Evolutionary conservation across 2,888 invertebrate species (phyloP), one percentile per base, ranked within the genome.

Genomic region (Vanessa cardui): DNA sequence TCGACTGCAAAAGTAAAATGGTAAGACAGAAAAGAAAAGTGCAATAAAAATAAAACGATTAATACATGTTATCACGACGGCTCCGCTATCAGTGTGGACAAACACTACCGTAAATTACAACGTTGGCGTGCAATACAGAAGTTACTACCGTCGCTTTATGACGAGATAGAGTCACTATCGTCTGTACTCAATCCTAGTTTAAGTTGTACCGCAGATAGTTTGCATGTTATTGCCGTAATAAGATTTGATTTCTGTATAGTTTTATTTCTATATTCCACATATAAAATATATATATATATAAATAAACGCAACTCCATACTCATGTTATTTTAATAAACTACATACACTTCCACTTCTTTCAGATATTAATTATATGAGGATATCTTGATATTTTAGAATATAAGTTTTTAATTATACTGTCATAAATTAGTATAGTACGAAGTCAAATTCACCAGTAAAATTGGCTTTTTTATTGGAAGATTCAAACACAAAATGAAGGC

Each of bases 401-500:
- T 1, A 12, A 12, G 39, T 39, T 39, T 39, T 39, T 39, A 33
- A 12, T 9, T 39, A 39, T 39, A 39, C 9, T 2, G 12, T 39
- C 3, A 9, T 4, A 39, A 12, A 15, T 31, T 21, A 2, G 52
- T 31, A 54, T 31, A 6, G 12, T 9, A 18, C 20, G 33, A 56
- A 56, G 39, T 54, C 20, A 56, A 56, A 56, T 39, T 39, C 8
- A 56, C 56, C 4, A 39, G 56, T 56, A 56, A 56, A 26, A 56
- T 33, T 18, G 33, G 18, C 39, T 56, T 56, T 56, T 39, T 18
- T 56, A 56, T 56, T 18, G 7, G n/a, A 31, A 62, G 26, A 45
- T 50, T 50, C 31, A 15, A 60, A 18, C 31, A 33, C 16, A 20
- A 59, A 60, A 54, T 46, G 46, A 54, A 46, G 60, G 60, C 60